These are phyloP conservation scores for Acrocephalus kingi DNA, from an alignment of 2,113 vertebrate species.

Conservation along the genomic window DNA sequence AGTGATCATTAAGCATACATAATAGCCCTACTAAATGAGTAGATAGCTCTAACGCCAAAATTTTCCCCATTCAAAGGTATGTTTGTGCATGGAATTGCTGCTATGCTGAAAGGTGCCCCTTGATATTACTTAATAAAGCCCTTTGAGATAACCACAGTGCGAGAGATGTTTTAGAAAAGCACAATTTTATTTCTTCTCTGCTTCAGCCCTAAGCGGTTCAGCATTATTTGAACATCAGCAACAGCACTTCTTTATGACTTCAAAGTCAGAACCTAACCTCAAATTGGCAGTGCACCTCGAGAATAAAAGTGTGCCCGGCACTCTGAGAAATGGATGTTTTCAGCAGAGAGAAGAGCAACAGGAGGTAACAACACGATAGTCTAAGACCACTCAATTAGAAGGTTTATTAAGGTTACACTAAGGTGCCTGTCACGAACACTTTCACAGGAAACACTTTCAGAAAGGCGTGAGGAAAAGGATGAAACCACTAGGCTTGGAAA, in stretches of 20 bases:
- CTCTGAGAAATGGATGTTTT: slow-evolving; percentile 4
- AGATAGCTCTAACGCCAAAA: neutral
- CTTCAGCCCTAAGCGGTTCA: neutral
- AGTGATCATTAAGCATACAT: neutral
- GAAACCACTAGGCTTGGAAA: neutral
- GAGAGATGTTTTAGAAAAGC: neutral
- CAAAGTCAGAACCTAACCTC: slow-evolving; percentile 43
- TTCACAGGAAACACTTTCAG: neutral
- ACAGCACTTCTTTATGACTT: neutral
- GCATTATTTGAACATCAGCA: slow-evolving; percentile 30
- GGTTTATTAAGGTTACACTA: neutral
- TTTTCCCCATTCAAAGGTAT: neutral
- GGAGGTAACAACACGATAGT: neutral
- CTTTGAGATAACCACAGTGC: neutral
- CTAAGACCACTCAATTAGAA: neutral
- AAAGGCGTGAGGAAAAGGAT: neutral
- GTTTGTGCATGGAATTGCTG: neutral
- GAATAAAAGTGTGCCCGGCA: slow-evolving; percentile 6
- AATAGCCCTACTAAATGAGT: neutral
- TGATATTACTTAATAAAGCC: slow-evolving; percentile 11
- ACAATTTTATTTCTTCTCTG: slow-evolving; percentile 40
- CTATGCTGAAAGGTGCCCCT: neutral
- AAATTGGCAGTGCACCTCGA: neutral
- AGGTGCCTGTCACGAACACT: neutral
- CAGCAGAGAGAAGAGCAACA: neutral